Evolutionary conservation across 2,113 vertebrate species (phyloP), one percentile per base, ranked within the genome.

Genomic region (Tetrao urogallus): DNA sequence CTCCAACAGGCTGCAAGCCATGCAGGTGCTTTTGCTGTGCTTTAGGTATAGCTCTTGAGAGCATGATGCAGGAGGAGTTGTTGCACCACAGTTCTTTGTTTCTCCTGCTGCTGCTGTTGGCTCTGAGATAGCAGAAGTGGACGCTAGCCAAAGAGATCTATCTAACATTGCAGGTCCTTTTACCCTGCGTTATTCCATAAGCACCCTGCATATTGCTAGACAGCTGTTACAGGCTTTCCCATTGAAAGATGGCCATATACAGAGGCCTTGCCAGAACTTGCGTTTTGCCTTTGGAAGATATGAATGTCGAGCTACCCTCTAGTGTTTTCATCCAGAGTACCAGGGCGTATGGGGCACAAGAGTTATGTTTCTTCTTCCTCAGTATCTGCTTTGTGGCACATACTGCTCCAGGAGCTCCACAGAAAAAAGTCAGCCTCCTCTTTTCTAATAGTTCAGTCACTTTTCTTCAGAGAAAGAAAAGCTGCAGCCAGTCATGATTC

Each of bases 291-390:
- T 74, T 69, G 74, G 42, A 74, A 50, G 7, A 61, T 86, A 18
- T n/a, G 64, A 54, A 74, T 90, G 82, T 88, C 50, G 63, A 69
- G 64, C 36, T 95, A 91, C 60, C 42, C 71, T 76, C 64, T 90
- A 81, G 56, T 81, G 65, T 86, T 94, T 83, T 73, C 22, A 24
- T 56, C 12, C 34, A 64, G 87, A 91, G 71, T 72, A 56, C 4
- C 3, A 11, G 79, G 75, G 40, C 36, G 32, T 0, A 1, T 52
- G 66, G 27, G 30, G 54, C 52, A 18, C 66, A 60, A 28, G 57
- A 60, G 32, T 56, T 2, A 3, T 43, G 34, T 50, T 77, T 32
- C 38, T 81, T 92, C 32, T 92, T 48, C 10, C 34, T 69, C 38
- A 22, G 38, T 56, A 42, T 61, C 28, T 85, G 74, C 58, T 65